Conservation (phyloP, 2,888 invertebrate genomes). For the Linyphia triangularis region DNA sequence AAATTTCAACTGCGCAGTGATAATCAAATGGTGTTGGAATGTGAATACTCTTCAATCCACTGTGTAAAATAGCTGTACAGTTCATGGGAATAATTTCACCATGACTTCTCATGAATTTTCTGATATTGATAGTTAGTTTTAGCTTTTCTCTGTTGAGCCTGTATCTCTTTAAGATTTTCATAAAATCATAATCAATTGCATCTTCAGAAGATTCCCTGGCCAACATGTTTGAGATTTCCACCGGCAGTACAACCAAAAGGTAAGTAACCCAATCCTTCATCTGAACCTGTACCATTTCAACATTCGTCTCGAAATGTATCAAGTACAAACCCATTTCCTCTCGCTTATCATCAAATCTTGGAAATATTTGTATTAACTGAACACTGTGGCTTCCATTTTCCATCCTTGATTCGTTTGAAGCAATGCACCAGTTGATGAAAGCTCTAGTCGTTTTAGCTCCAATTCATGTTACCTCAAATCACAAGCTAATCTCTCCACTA, state of each 20-base stretch:
- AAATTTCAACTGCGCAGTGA: slow-evolving; percentile 5
- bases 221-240: slow-evolving; percentile 8
- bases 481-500: no score
- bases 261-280: slow-evolving; percentile 9
- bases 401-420: no score
- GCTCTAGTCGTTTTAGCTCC: no score
- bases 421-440: no score
- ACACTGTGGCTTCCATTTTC: no score
- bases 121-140: background rate
- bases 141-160: slow-evolving; percentile 23
- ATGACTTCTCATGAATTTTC: background rate
- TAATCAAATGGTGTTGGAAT: slow-evolving; percentile 10
- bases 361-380: slow-evolving; percentile 2
- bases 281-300: slow-evolving; percentile 11
- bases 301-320: slow-evolving; percentile 17
- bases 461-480: no score
- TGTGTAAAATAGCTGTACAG: background rate
- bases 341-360: slow-evolving; percentile 12
- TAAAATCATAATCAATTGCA: slow-evolving; percentile 6
- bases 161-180: slow-evolving; percentile 31
- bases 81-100: slow-evolving; percentile 25
- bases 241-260: slow-evolving; percentile 5
- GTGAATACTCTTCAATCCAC: background rate
- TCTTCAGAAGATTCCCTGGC: slow-evolving; percentile 15
- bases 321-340: slow-evolving; percentile 13